Percentiles rank a stretch among this genome's conserved stretches.
Evolutionary conservation across 2,797 vertebrate species (phyloP).

Genomic region (Eupleurogrammus muticus): DNA sequence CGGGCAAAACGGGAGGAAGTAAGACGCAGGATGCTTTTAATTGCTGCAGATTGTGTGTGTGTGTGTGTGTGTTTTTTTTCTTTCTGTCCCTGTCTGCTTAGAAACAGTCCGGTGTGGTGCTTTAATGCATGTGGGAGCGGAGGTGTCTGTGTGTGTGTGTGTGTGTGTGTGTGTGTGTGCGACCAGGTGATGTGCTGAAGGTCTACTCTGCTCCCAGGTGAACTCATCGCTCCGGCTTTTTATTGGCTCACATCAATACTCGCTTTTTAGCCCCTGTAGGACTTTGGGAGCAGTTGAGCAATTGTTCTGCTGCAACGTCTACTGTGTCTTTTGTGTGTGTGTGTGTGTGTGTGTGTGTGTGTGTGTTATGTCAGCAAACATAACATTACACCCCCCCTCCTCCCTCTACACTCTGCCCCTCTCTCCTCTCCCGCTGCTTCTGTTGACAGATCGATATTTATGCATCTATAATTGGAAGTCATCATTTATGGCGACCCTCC

Average conservation of each 20-base stretch:
- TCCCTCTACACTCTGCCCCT: constrained; percentile 13
- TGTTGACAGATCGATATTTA: constrained; percentile 85
- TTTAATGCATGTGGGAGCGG: constrained; percentile 35
- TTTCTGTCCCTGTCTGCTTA: constrained; percentile 55
- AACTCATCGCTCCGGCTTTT: constrained; percentile 56
- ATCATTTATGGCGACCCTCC: constrained; percentile 81
- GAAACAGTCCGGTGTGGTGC: constrained; percentile 57
- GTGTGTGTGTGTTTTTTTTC: no score
- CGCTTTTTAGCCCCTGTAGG: constrained; percentile 23
- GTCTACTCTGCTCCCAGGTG: constrained; percentile 68
- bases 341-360: constrained; percentile 17
- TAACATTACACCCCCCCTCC: constrained; percentile 42
- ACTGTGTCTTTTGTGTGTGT: constrained; percentile 21
- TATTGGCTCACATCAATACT: constrained; percentile 50
- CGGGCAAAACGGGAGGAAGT: constrained; percentile 18
- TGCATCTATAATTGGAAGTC: constrained; percentile 85
- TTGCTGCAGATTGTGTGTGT: constrained; percentile 26
- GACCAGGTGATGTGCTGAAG: constrained; percentile 55
- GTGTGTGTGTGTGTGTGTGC: constrained; percentile 28
- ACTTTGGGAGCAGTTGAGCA: constrained; percentile 63
- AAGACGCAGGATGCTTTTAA: constrained; percentile 26
- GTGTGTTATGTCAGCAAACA: constrained; percentile 51
- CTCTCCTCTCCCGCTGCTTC: constrained; percentile 42
- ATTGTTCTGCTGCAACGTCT: constrained; percentile 42
- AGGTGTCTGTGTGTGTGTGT: constrained; percentile 16